Evolutionary conservation across 2,113 vertebrate genomes (phyloP), one percentile per base, ranked within the genome.

Genomic region (Cottus gobio): DNA sequence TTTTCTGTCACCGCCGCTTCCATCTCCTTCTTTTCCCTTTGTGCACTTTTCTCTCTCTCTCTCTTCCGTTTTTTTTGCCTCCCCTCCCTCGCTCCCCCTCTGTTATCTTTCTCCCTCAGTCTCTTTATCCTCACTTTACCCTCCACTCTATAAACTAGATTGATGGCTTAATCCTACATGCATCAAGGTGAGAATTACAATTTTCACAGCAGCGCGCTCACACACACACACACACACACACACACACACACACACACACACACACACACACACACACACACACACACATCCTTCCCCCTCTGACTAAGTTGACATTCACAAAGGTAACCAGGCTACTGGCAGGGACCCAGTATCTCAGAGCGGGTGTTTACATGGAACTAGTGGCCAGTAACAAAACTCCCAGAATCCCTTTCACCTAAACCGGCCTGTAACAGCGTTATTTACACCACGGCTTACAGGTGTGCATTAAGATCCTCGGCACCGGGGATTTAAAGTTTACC

Each of bases 181-280:
- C 64, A 92, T 90, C 88, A 88, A 90, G 87, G 90, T 91, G 85
- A 90, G 87, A 90, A 90, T 91, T 90, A 92, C 87, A 86, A 87
- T 84, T 87, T 82, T 90, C 31, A 5, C 79, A 75, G 64, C 57
- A 61, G 72, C 44, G 31, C 79, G 22, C 63, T 66, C 85, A 57
- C 67, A 34, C 71, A 66, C 66, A 18, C 64, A 57, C 77, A 52
- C 78, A 57, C 77, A 73, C 54, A 58, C 74, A 64, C 52, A 48
- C 65, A 61, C 46, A 63, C 68, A 63, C 71, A 67, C 60, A 30
- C 30, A 63, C 79, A 58, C 58, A 75, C 56, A 70, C 64, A 77
- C 61, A 64, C 46, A 12, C 72, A 89, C 77, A 79, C 69, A 66
- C 39, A 12, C 70, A 73, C 75, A 58, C 75, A 77, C 58, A 61